Percentiles rank a stretch among this genome's conserved stretches.
Evolutionary conservation across 2,113 vertebrate species (phyloP).

Genomic region (Caranx melampygus): DNA sequence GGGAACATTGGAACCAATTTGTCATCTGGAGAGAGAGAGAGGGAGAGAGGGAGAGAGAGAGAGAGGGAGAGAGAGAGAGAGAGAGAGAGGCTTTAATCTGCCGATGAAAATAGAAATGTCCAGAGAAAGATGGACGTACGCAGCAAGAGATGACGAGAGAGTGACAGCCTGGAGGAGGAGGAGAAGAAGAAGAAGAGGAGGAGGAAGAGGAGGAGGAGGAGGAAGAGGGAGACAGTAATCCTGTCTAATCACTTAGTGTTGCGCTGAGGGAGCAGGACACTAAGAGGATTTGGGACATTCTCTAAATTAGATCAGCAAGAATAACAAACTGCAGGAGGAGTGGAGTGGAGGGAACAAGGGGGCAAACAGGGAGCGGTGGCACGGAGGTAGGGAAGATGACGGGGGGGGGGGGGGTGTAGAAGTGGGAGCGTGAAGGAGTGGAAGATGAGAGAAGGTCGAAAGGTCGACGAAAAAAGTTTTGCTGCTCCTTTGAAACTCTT

Average conservation of each 20-base stretch:
- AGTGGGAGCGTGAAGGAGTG: neutral
- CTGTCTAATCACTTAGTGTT: conserved; percentile 88
- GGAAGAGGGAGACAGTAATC: conserved; percentile 83
- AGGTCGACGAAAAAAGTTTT: too few species aligned
- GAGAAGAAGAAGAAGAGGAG: conserved; percentile 53
- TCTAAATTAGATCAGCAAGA: conserved; percentile 90
- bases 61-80: conserved; percentile 17
- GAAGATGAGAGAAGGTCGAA: neutral
- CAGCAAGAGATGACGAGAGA: conserved; percentile 58
- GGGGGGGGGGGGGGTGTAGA: conserved; percentile 3
- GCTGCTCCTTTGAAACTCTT: neutral
- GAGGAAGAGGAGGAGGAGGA: conserved; percentile 13
- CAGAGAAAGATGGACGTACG: conserved; percentile 58
- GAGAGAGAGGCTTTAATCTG: conserved; percentile 67
- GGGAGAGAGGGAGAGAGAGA: neutral
- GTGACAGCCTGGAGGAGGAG: conserved; percentile 56
- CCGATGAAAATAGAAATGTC: conserved; percentile 63
- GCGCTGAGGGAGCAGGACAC: conserved; percentile 82
- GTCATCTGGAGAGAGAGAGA: conserved; percentile 70
- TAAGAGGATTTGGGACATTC: conserved; percentile 91
- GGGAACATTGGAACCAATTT: conserved; percentile 80
- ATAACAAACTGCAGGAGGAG: conserved; percentile 83
- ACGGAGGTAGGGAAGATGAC: conserved; percentile 1
- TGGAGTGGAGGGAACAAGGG: conserved; percentile 45
- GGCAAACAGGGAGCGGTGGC: conserved; percentile 52